Evolutionary conservation across 2,888 invertebrate species (phyloP).

Genomic region (Sceliomorpha sp.): DNA sequence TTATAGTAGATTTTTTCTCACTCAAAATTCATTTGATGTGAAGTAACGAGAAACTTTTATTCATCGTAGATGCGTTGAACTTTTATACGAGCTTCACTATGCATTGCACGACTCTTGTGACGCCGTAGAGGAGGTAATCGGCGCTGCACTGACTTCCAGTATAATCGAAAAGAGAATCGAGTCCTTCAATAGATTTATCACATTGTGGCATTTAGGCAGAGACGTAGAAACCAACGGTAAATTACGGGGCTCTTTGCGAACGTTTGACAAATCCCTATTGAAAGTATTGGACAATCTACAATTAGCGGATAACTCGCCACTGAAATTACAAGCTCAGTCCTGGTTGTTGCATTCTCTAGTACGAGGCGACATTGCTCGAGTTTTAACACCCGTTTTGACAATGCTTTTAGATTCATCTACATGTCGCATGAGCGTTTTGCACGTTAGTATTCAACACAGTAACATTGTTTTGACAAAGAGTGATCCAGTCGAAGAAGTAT

Average conservation of each 20-base stretch:
- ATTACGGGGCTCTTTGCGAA: slow-evolving; percentile 80
- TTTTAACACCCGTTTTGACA: slow-evolving; percentile 88
- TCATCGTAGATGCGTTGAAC: slow-evolving; percentile 82
- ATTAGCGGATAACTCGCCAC: slow-evolving; percentile 82
- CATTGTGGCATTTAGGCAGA: slow-evolving; percentile 89
- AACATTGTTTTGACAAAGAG: slow-evolving; percentile 76
- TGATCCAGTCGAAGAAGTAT: slow-evolving; percentile 69
- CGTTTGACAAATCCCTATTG: slow-evolving; percentile 87
- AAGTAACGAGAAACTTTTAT: too few relatives aligned
- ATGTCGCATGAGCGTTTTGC: slow-evolving; percentile 89
- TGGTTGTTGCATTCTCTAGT: slow-evolving; percentile 89
- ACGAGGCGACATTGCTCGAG: slow-evolving; percentile 88
- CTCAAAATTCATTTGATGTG: background rate
- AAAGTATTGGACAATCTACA: slow-evolving; percentile 87
- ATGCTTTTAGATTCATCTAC: slow-evolving; percentile 90
- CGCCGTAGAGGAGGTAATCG: slow-evolving; percentile 88
- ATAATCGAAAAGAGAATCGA: slow-evolving; percentile 81
- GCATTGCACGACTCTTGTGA: slow-evolving; percentile 78
- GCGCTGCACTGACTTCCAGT: slow-evolving; percentile 80
- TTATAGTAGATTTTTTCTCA: background rate
- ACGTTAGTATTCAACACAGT: slow-evolving; percentile 84
- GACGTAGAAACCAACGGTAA: slow-evolving; percentile 83
- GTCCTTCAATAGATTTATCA: slow-evolving; percentile 84
- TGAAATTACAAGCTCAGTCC: slow-evolving; percentile 85
- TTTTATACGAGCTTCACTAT: slow-evolving; percentile 90